Evolutionary conservation across 2,797 vertebrate species (phyloP), one percentile per base, ranked within the genome.

Genomic region (Cirrhinus mrigala): DNA sequence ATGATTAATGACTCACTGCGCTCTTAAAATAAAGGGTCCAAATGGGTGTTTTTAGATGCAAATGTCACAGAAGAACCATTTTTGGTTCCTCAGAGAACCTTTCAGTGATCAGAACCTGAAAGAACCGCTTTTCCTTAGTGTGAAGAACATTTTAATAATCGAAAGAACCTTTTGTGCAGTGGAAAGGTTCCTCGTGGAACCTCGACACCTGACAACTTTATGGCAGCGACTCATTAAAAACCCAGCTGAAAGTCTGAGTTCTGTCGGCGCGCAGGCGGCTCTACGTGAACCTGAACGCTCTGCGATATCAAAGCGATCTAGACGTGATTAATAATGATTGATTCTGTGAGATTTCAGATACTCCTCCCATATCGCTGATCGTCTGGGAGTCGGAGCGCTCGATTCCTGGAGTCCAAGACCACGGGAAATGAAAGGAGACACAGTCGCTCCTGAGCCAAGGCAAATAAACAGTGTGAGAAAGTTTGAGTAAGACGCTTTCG

Each of bases 381-480:
- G 92, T 95, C 94, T 95, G 92, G 93, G 93, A 92, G 93, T 91
- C 92, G 91, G 92, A 93, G 93, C 94, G 94, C 76, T 62, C 9
- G 56, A 78, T 60, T 78, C 76, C 94, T 60, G 68, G n/a, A 73
- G 81, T 85, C 79, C 91, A 94, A 94, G 94, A 95, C 92, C 94
- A 94, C 93, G 93, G 94, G 95, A 95, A 95, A 95, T 95, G 91
- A 94, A 95, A 80, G 76, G 73, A 88, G 83, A 84, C 84, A 91
- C 87, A 24, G 90, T 89, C 79, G 87, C 74, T 84, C 85, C 56
- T 83, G 88, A 91, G 95, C 96, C 96, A 96, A 95, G 93, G 91
- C 94, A 94, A 96, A 96, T 94, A 96, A 93, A 92, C 93, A 93
- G 94, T 95, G 94, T 96, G 94, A 95, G 95, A 95, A 95, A 94